Evolutionary conservation across 2,888 invertebrate species (phyloP).

Genomic region (Vandiemenella viatica): DNA sequence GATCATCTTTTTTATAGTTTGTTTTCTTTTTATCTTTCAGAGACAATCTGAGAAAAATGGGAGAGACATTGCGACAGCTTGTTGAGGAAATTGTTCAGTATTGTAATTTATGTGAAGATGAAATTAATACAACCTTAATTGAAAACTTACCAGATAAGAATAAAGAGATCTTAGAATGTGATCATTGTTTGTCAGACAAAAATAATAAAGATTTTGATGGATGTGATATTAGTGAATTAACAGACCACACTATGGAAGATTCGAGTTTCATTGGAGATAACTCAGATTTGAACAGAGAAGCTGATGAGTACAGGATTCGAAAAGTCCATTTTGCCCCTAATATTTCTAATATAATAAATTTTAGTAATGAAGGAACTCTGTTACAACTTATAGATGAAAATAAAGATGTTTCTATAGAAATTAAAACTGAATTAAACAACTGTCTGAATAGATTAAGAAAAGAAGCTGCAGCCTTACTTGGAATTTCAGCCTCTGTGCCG

Average conservation of each 20-base stretch:
- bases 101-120: constrained; percentile 60
- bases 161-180: too few relatives aligned
- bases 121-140: constrained; percentile 57
- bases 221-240: too few relatives aligned
- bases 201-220: background rate
- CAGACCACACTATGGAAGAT: background rate
- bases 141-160: constrained; percentile 25
- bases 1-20: too few relatives aligned
- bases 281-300: background rate
- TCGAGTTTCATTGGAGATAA: background rate
- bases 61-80: constrained; percentile 45
- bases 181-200: background rate
- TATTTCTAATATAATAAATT: constrained; percentile 39
- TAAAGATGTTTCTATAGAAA: constrained; percentile 36
- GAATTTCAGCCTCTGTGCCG: constrained; percentile 32
- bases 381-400: constrained; percentile 37
- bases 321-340: constrained; percentile 58
- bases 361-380: constrained; percentile 44
- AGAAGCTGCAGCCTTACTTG: constrained; percentile 55
- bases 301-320: background rate
- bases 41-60: constrained; percentile 49
- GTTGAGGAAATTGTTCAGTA: constrained; percentile 56
- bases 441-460: constrained; percentile 49
- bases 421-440: constrained; percentile 48
- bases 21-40: constrained; percentile 32